These are phyloP conservation scores for Drosophila rhopaloa DNA, from an alignment of 1,140 invertebrate species.

Conservation along the genomic window DNA sequence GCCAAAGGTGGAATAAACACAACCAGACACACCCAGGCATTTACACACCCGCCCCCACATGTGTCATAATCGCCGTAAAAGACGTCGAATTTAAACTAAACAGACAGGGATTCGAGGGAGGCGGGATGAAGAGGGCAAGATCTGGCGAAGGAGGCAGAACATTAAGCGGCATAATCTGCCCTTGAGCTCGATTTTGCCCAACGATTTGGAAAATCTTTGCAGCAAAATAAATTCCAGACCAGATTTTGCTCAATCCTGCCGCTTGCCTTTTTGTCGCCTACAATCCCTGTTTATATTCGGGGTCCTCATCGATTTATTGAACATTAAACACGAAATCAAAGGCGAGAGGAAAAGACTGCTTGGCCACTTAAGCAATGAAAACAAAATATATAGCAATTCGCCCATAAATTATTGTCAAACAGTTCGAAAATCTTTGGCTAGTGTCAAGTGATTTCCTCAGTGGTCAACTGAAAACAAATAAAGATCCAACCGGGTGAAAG, in stretches of 20 bases:
- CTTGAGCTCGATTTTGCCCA: conserved; percentile 71
- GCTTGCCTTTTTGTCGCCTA: conserved; percentile 4
- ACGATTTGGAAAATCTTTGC: conserved; percentile 77
- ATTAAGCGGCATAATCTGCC: conserved; percentile 56
- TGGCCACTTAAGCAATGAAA: conserved; percentile 4
- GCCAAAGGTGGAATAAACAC: conserved; percentile 31
- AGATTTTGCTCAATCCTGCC: conserved; percentile 22
- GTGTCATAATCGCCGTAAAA: conserved; percentile 78
- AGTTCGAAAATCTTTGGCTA: conserved; percentile 11
- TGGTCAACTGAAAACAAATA: conserved; percentile 16
- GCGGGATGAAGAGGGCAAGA: neutral
- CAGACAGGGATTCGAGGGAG: conserved; percentile 53
- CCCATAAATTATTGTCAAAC: conserved; percentile 38
- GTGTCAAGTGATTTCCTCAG: conserved; percentile 22
- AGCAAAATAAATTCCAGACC: conserved; percentile 66
- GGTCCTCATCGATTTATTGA: conserved; percentile 65
- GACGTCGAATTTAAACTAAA: conserved; percentile 78
- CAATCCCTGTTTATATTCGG: conserved; percentile 20
- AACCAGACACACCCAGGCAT: neutral
- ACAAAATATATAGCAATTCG: neutral
- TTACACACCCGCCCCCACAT: conserved; percentile 25
- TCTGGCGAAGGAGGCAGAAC: conserved; percentile 20
- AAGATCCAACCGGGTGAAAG: conserved; percentile 5
- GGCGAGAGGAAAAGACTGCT: neutral
- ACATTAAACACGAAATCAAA: conserved; percentile 48